Evolutionary conservation across 2,797 vertebrate species (phyloP).

Genomic region (Propithecus perrieri): DNA sequence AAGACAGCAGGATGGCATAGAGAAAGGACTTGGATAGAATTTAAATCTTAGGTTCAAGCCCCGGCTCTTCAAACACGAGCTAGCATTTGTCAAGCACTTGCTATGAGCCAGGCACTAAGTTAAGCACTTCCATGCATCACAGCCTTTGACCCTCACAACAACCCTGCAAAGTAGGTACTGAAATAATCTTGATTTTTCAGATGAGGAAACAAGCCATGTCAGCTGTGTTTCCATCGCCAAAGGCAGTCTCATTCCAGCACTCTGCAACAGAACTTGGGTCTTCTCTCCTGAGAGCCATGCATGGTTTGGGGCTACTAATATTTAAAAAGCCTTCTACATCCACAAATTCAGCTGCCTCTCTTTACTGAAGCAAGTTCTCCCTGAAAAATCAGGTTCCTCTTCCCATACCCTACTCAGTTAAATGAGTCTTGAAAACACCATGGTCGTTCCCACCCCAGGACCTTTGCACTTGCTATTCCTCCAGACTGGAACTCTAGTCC

Average conservation of each 20-base stretch:
- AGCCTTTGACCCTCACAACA: not conserved
- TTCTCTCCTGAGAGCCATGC: not conserved
- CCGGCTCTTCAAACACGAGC: not conserved
- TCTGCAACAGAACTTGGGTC: not conserved
- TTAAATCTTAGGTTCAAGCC: not conserved
- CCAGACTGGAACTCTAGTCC: not conserved
- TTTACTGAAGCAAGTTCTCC: not conserved
- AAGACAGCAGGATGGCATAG: not conserved
- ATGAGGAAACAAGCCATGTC: not conserved
- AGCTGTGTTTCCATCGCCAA: not conserved
- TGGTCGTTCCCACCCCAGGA: not conserved
- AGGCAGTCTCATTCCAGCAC: not conserved
- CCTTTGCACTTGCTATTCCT: not conserved
- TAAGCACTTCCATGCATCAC: not conserved
- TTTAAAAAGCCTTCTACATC: not conserved
- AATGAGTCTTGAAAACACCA: not conserved
- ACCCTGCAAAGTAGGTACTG: not conserved
- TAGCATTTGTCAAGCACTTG: not conserved
- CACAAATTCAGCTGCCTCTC: not conserved
- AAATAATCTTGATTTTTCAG: not conserved
- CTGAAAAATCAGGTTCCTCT: not conserved
- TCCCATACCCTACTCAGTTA: not conserved
- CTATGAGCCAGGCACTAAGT: not conserved
- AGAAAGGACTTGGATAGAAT: not conserved
- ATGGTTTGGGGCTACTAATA: not conserved